Percentiles rank a stretch among this genome's conserved stretches.
These are phyloP conservation scores for Caenorhabditis wallacei DNA, from an alignment of 2,888 invertebrate species.

Conservation along the genomic window DNA sequence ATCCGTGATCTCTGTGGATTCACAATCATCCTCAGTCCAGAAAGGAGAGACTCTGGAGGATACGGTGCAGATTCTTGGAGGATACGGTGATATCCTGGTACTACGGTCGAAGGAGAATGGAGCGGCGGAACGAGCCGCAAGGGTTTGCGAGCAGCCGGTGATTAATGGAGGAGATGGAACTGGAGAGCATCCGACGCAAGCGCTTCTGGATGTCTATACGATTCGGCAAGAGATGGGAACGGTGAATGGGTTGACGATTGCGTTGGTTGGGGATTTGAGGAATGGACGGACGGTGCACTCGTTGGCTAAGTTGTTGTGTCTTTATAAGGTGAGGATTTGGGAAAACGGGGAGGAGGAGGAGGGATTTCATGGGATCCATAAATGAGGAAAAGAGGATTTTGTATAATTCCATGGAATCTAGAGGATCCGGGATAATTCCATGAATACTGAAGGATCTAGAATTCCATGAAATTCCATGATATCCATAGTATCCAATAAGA, in stretches of 20 bases:
- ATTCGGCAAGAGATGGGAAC: slow-evolving; percentile 99
- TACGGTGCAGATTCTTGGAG: slow-evolving; percentile 89
- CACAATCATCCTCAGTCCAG: slow-evolving; percentile 89
- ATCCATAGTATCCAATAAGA: no score
- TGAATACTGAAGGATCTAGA: no score
- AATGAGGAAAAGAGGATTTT: no score
- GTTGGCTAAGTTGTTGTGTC: slow-evolving; percentile 92
- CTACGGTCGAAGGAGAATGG: slow-evolving; percentile 88
- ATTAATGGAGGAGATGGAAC: slow-evolving; percentile 98
- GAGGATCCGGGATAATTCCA: no score
- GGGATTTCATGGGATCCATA: neutral
- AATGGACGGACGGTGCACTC: slow-evolving; percentile 99
- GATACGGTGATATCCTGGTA: slow-evolving; percentile 84
- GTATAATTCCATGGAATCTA: no score
- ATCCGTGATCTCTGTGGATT: slow-evolving; percentile 92
- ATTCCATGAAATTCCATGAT: no score
- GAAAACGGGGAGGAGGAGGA: neutral
- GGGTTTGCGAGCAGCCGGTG: slow-evolving; percentile 84
- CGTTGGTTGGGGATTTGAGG: slow-evolving; percentile 98
- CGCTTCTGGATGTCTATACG: slow-evolving; percentile 96
- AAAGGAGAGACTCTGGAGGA: slow-evolving; percentile 96
- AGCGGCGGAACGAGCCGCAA: slow-evolving; percentile 87
- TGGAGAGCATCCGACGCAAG: slow-evolving; percentile 95
- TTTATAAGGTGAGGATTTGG: slow-evolving; percentile 89
- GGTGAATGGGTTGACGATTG: slow-evolving; percentile 96